Conservation (phyloP, 2,797 vertebrate genomes). For the Oryzias sinensis region DNA sequence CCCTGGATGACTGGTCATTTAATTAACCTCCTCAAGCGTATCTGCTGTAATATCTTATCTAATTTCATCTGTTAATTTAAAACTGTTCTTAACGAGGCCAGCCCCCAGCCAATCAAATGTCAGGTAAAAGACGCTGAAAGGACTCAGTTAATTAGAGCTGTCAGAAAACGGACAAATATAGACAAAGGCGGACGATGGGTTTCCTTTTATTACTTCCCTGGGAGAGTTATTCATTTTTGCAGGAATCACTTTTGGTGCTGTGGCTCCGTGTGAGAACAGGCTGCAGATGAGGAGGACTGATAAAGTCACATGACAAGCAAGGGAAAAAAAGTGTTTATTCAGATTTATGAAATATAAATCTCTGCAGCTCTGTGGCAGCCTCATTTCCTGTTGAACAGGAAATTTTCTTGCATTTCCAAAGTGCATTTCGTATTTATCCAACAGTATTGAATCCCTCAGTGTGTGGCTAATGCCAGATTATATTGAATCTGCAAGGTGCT, state of each 20-base stretch:
- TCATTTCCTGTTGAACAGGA: conserved; percentile 72
- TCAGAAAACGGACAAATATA: conserved; percentile 65
- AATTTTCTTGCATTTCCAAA: conserved; percentile 56
- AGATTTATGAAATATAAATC: conserved; percentile 52
- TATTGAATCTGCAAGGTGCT: conserved; percentile 27
- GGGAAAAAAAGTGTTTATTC: conserved; percentile 45
- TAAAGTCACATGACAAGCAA: conserved; percentile 26
- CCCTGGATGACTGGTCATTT: conserved; percentile 64
- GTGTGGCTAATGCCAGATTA: conserved; percentile 40
- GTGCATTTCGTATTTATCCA: conserved; percentile 54
- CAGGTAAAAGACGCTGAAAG: conserved; percentile 49
- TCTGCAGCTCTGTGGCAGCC: conserved; percentile 60
- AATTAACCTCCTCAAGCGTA: conserved; percentile 71
- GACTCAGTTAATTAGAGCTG: conserved; percentile 72
- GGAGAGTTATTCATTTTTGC: conserved; percentile 56
- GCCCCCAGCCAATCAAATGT: conserved; percentile 70
- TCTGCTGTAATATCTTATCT: conserved; percentile 63
- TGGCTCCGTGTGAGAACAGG: background rate
- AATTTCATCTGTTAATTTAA: conserved; percentile 76
- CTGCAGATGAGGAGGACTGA: background rate
- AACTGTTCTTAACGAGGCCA: conserved; percentile 61
- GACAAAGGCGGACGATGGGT: conserved; percentile 28
- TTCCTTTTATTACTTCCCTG: conserved; percentile 59
- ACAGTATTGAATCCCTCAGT: conserved; percentile 28
- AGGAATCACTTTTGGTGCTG: conserved; percentile 43